A percentile compares a stretch with the other conserved stretches of the same genome.
These are phyloP conservation scores for Sminthurides aquaticus DNA, from an alignment of 2,888 invertebrate species.

Conservation along the genomic window DNA sequence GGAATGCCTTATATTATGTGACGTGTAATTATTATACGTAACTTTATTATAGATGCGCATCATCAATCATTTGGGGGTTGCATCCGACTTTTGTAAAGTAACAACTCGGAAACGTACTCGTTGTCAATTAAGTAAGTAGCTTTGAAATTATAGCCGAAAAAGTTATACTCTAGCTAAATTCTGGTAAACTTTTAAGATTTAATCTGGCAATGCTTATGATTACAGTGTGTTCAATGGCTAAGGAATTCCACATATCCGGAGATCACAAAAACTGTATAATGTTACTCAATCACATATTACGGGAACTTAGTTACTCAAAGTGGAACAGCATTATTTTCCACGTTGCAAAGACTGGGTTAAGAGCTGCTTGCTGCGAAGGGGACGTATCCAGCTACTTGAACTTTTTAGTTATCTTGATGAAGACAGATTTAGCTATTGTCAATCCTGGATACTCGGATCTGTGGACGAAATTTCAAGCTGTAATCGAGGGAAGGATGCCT, in stretches of 20 bases:
- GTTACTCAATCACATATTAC: constrained; percentile 39
- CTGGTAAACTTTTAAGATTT: background rate
- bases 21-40: too few species aligned
- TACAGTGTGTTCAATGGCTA: constrained; percentile 41
- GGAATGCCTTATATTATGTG: background rate
- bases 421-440: constrained; percentile 25
- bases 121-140: constrained; percentile 38
- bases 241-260: constrained; percentile 32
- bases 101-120: constrained; percentile 33
- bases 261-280: constrained; percentile 38
- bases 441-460: constrained; percentile 24
- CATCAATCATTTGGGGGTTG: constrained; percentile 38
- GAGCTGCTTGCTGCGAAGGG: constrained; percentile 34
- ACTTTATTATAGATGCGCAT: constrained; percentile 22
- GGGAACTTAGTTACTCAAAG: constrained; percentile 38
- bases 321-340: constrained; percentile 32
- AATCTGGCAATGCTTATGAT: too few species aligned
- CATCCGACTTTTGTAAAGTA: constrained; percentile 41
- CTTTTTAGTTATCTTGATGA: constrained; percentile 37
- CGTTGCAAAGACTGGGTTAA: constrained; percentile 33
- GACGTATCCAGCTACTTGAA: constrained; percentile 36
- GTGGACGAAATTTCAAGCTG: constrained; percentile 31
- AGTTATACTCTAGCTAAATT: background rate
- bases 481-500: constrained; percentile 32
- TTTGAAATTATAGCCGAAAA: background rate